These are phyloP conservation scores for Sporophila hypoxantha DNA, from an alignment of 2,113 vertebrate species.

Conservation along the genomic window DNA sequence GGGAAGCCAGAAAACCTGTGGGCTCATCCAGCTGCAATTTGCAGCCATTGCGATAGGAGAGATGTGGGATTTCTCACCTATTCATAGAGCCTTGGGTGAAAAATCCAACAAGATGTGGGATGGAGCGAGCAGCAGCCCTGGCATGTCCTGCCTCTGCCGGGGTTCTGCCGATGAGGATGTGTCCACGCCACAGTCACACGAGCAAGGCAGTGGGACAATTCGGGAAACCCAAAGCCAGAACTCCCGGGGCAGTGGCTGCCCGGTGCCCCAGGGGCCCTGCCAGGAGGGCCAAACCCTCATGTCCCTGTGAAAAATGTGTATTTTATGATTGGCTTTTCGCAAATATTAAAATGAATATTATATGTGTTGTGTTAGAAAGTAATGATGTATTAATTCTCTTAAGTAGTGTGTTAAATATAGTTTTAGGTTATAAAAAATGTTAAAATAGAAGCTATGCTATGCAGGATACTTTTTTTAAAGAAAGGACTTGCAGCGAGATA, in stretches of 20 bases:
- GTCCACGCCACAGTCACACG: accelerated
- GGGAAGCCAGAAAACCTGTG: not conserved
- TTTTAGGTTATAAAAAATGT: too few relatives aligned
- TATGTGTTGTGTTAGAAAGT: too few relatives aligned
- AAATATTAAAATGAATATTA: too few relatives aligned
- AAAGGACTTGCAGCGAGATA: too few relatives aligned
- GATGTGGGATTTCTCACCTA: not conserved
- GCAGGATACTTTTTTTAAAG: too few relatives aligned
- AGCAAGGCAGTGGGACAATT: accelerated
- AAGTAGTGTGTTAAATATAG: too few relatives aligned
- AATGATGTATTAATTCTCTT: too few relatives aligned
- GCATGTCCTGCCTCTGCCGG: not conserved
- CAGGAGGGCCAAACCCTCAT: too few relatives aligned
- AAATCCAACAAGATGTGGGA: accelerated
- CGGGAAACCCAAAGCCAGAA: not conserved
- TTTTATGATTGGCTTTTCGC: too few relatives aligned
- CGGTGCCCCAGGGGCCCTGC: not conserved
- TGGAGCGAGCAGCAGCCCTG: too few relatives aligned
- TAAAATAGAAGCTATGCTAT: too few relatives aligned
- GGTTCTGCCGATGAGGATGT: accelerated
- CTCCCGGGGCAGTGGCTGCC: accelerated
- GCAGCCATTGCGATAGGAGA: not conserved
- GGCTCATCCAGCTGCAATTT: not conserved
- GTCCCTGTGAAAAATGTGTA: too few relatives aligned
- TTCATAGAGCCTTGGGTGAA: not conserved